Evolutionary conservation across 2,888 invertebrate species (phyloP).

Genomic region (Drosophila pegasa): DNA sequence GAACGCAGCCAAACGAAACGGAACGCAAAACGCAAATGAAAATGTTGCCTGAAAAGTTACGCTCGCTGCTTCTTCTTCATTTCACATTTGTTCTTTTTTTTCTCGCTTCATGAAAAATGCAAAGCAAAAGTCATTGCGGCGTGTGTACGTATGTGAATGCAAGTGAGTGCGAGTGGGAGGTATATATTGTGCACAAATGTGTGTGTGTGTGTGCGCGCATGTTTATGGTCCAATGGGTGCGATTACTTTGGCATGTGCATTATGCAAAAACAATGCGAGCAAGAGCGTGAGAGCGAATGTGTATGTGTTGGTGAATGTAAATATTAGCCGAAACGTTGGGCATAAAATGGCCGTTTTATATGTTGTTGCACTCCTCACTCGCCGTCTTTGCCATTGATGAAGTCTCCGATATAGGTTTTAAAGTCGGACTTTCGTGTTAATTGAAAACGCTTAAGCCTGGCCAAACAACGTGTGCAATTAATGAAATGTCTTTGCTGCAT

Average conservation of each 20-base stretch:
- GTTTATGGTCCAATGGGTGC: constrained; percentile 54
- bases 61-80: constrained; percentile 16
- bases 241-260: constrained; percentile 56
- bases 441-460: constrained; percentile 5
- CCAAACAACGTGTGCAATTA: constrained; percentile 31
- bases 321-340: constrained; percentile 49
- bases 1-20: constrained; percentile 47
- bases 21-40: constrained; percentile 46
- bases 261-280: constrained; percentile 53
- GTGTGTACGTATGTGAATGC: constrained; percentile 9
- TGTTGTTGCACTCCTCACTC: constrained; percentile 3
- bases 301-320: constrained; percentile 9
- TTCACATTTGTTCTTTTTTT: constrained; percentile 15
- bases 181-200: neutral
- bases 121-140: constrained; percentile 55
- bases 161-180: constrained; percentile 4
- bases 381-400: constrained; percentile 7
- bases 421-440: constrained; percentile 3
- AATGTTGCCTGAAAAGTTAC: constrained; percentile 41
- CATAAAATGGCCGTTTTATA: constrained; percentile 42
- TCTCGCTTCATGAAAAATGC: constrained; percentile 54
- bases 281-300: neutral
- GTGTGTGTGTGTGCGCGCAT: constrained; percentile 12
- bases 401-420: neutral
- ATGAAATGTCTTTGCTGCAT: constrained; percentile 50